Conservation (phyloP, 2,797 vertebrate species). For the Hephaestus fuliginosus region DNA sequence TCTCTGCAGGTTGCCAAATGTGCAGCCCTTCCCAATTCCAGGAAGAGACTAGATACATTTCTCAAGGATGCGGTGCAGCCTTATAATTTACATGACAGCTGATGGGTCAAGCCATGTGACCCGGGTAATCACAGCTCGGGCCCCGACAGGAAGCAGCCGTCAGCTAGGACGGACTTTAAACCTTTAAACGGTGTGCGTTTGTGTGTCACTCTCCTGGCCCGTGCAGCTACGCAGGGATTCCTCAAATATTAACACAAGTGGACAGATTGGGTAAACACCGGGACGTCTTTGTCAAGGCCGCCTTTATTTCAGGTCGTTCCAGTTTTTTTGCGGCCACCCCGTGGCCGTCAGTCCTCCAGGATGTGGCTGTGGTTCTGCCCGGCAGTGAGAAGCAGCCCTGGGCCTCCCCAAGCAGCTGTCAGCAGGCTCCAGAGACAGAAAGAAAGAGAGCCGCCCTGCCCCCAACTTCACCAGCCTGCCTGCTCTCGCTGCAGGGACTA, state of each 20-base stretch:
- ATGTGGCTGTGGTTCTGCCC: conserved; percentile 60
- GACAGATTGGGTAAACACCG: conserved; percentile 77
- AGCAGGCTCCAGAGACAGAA: conserved; percentile 65
- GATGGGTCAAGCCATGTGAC: conserved; percentile 48
- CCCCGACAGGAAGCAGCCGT: conserved; percentile 58
- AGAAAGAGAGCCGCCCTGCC: conserved; percentile 75
- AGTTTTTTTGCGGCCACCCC: conserved; percentile 1
- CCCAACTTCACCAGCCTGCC: conserved; percentile 75
- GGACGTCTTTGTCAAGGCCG: conserved; percentile 53
- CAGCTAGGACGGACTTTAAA: conserved; percentile 63
- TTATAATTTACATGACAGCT: conserved; percentile 37
- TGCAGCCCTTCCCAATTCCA: conserved; percentile 46
- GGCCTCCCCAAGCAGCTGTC: conserved; percentile 81
- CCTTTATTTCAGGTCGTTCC: conserved; percentile 54
- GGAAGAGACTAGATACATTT: conserved; percentile 42
- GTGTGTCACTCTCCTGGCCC: conserved; percentile 35
- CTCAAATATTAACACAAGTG: conserved; percentile 79
- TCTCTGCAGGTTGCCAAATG: conserved; percentile 1
- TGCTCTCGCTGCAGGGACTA: conserved; percentile 64
- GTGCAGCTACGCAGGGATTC: conserved; percentile 39
- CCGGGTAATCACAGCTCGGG: conserved; percentile 49
- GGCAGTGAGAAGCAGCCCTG: conserved; percentile 64
- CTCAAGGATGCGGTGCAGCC: conserved; percentile 43
- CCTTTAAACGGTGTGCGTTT: conserved; percentile 35
- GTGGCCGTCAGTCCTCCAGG: conserved; percentile 63